phyloP scores from a whole-genome alignment of 1,140 invertebrate genomes.

The Metopolophium dirhodum region DNA sequence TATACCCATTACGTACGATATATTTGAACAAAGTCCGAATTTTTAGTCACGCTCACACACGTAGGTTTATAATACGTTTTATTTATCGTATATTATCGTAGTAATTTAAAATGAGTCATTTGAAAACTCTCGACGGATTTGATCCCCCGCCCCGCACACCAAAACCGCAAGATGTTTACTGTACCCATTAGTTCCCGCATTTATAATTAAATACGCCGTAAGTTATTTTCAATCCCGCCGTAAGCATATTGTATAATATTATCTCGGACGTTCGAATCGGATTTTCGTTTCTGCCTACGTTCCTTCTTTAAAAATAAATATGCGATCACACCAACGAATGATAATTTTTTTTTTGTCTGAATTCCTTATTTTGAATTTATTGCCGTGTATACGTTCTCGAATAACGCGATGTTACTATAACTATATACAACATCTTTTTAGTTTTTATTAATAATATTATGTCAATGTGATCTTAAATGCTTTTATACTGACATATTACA shows the following conservation, averaged over 20 bases:
- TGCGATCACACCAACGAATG: background rate
- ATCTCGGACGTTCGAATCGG: background rate
- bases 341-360: background rate
- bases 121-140: background rate
- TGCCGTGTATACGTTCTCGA: background rate
- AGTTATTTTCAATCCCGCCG: constrained; percentile 1
- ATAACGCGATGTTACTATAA: background rate
- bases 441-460: background rate
- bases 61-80: background rate
- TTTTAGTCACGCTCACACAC: no score
- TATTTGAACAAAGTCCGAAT: background rate
- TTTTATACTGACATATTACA: background rate
- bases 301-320: constrained; percentile 7
- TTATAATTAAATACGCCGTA: constrained; percentile 15
- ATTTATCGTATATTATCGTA: background rate
- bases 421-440: background rate
- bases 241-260: background rate
- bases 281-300: constrained; percentile 8
- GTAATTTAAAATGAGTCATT: background rate
- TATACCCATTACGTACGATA: background rate
- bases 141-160: background rate
- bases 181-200: background rate
- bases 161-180: background rate
- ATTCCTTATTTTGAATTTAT: background rate
- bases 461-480: background rate